Evolutionary conservation across 2,888 invertebrate genomes (phyloP), one percentile per base, ranked within the genome.

Genomic region (Pseudolycoriella hygida): DNA sequence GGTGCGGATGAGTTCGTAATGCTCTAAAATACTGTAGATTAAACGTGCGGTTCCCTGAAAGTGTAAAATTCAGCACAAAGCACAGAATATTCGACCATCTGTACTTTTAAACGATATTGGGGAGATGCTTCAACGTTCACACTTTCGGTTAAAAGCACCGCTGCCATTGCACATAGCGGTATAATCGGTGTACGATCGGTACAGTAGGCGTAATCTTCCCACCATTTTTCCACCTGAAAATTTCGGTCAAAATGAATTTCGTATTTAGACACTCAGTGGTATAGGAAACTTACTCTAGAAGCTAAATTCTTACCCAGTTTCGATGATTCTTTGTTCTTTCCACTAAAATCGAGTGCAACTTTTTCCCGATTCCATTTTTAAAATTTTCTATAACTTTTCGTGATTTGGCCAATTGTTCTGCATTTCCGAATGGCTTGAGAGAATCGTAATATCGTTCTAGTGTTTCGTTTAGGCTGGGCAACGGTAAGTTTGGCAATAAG

Each of bases 131-230:
- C 54, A 12, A 59, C 51, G n/a, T 55, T 56, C 43, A 60, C 53
- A 19, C 56, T 48, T 31, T 57, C 52, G 8, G 65, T 34, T 25
- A 60, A 56, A 1, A 60, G 32, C 3, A 61, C 55, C 59, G 65
- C 70, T 3, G 61, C 56, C 66, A 72, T 73, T 43, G 69, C 69
- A 42, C 66, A 60, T 45, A 64, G 65, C 1, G 74, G 73, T 40
- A 68, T 54, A 11, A 71, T 53, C 0, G 74, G 73, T 11, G 61
- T 52, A 17, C 74, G 61, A 20, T 64, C 51, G 42, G 61, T 58
- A 45, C 73, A 60, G 54, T 75, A 75, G 0, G 68, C 73, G 50
- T 67, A 65, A 31, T 70, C 63, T 52, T 70, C 67, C 75, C 75
- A 75, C 71, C 72, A 74, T 51, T 60, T 59, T 48, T 67, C 69